Percentiles rank a stretch among this genome's conserved stretches.
Conservation (phyloP, 2,113 vertebrate species). For the Nothocercus nigrocapillus region DNA sequence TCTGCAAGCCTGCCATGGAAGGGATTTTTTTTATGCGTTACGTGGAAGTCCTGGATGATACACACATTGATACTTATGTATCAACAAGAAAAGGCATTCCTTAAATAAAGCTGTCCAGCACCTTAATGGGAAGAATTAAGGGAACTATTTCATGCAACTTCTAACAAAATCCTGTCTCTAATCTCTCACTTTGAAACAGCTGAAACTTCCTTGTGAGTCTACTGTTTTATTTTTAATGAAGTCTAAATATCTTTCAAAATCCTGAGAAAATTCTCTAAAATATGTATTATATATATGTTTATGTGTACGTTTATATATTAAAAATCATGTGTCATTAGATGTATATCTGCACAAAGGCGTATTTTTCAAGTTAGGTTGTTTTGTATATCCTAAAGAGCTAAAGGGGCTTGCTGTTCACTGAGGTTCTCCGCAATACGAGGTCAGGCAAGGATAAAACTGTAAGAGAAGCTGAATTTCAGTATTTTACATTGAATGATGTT, state of each 20-base stretch:
- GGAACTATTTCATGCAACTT: background rate
- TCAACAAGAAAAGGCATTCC: background rate
- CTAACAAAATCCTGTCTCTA: background rate
- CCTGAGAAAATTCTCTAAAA: background rate
- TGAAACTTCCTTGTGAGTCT: background rate
- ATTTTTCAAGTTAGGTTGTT: background rate
- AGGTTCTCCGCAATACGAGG: background rate
- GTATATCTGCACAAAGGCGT: background rate
- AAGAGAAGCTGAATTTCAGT: background rate
- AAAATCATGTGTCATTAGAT: background rate
- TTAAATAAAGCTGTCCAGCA: background rate
- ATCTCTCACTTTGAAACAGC: background rate
- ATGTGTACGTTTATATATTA: background rate
- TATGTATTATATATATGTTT: background rate
- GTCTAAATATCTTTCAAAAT: background rate
- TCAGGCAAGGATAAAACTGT: background rate
- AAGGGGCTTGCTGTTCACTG: rapidly evolving
- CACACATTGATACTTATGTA: background rate
- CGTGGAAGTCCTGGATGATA: background rate
- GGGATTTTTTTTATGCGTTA: background rate
- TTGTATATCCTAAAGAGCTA: background rate
- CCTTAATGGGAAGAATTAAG: background rate
- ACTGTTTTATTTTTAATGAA: background rate
- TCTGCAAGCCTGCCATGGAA: background rate
- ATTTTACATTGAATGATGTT: background rate